Evolutionary conservation across 2,113 vertebrate species (phyloP), one percentile per base, ranked within the genome.

Genomic region (Vidua chalybeata): DNA sequence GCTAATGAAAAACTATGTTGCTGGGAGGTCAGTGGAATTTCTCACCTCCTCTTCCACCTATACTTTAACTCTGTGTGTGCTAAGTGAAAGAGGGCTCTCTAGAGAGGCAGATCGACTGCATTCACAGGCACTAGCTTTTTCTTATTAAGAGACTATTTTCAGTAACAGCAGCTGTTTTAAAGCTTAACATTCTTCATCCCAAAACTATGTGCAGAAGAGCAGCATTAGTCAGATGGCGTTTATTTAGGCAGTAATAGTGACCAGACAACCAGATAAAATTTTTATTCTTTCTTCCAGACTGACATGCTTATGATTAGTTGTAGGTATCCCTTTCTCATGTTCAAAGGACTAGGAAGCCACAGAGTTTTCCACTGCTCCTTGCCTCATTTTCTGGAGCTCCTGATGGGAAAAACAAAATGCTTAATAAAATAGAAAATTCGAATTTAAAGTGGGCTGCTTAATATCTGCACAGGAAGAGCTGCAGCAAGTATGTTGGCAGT

Each of bases 161-260:
- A 87, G 96, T n/a, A 71, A 43, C 72, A 51, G 77, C 89, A 95
- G 85, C 90, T 88, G 86, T 91, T 96, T 93, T 86, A 86, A 88
- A 92, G 92, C 74, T 94, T 78, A 69, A 74, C 39, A 76, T 69
- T 73, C 90, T 96, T 96, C 90, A 97, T 93, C 91, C 72, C 61
- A 27, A 89, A 96, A 87, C 43, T 75, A 94, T 91, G 87, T 78
- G 85, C 86, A 84, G 94, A 84, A 48, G 90, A 93, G 80, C 79
- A 68, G 82, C 55, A 10, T 80, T 79, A 94, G 91, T 83, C 91
- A 94, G 73, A 67, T 15, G 11, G 12, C 2, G 2, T 86, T 93
- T 91, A 87, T 93, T 92, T 87, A 79, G 95, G 92, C 84, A 71
- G 30, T 19, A 59, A 91, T 33, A 74, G n/a, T 23, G 88, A 95